Conservation (phyloP, 2,888 invertebrate species). For the Eilema caniola region DNA sequence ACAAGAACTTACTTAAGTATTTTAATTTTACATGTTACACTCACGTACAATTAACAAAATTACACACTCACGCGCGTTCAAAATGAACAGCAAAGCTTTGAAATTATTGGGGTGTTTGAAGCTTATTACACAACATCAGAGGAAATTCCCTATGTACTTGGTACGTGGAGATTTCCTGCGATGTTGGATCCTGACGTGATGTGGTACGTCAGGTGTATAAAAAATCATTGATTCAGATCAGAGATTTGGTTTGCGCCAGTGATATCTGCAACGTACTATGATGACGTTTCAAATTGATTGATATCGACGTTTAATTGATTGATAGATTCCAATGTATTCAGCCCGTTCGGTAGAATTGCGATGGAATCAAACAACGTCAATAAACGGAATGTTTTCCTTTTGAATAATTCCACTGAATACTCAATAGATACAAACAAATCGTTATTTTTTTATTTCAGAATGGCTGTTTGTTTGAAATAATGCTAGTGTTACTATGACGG, state of each 20-base stretch:
- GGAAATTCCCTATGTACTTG: too few relatives aligned
- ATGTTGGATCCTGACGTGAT: too few relatives aligned
- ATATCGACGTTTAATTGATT: slow-evolving; percentile 46
- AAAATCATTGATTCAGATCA: not conserved
- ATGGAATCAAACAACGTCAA: slow-evolving; percentile 2
- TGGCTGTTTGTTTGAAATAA: not conserved
- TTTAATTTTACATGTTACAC: too few relatives aligned
- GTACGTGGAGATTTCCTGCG: too few relatives aligned
- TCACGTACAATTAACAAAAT: too few relatives aligned
- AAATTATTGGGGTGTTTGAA: too few relatives aligned
- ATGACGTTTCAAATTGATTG: slow-evolving; percentile 39
- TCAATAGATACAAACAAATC: slow-evolving; percentile 10
- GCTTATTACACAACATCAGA: too few relatives aligned
- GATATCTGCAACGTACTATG: slow-evolving; percentile 16
- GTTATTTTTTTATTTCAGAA: not conserved
- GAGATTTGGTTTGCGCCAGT: not conserved
- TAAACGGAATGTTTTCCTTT: slow-evolving; percentile 12
- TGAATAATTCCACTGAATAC: slow-evolving; percentile 11
- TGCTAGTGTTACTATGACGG: not conserved
- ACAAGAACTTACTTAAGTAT: too few relatives aligned
- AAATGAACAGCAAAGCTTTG: too few relatives aligned
- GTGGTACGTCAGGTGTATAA: not conserved
- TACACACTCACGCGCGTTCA: too few relatives aligned
- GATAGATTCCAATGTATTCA: slow-evolving; percentile 33
- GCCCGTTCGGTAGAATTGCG: slow-evolving; percentile 34